phyloP scores from a whole-genome alignment of 2,888 invertebrate genomes.

The Keiferia lycopersicella region DNA sequence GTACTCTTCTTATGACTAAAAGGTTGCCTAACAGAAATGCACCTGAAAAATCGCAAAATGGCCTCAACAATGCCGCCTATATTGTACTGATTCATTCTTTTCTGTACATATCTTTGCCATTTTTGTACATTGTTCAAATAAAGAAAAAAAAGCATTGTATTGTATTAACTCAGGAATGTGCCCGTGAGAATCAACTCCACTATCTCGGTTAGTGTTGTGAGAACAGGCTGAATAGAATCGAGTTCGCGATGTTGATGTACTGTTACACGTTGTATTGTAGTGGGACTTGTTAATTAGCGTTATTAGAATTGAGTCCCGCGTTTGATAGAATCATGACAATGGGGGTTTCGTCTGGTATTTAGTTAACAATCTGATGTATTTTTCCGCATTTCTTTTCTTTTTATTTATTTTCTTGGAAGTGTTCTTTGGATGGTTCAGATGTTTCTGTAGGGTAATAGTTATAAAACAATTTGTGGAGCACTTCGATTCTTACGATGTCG shows the following conservation, averaged over 20 bases:
- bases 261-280: slow-evolving; percentile 1
- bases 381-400: slow-evolving; percentile 12
- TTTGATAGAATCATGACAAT: slow-evolving; percentile 3
- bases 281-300: not conserved
- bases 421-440: not conserved
- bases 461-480: not conserved
- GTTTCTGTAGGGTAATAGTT: not conserved
- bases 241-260: not conserved
- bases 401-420: not conserved
- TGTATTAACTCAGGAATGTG: too few relatives aligned
- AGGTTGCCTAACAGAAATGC: too few relatives aligned
- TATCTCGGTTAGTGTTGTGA: slow-evolving; percentile 4
- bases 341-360: not conserved
- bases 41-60: too few relatives aligned
- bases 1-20: too few relatives aligned
- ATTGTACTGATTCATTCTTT: too few relatives aligned
- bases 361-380: not conserved
- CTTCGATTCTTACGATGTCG: not conserved
- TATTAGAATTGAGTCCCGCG: slow-evolving; percentile 10
- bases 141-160: too few relatives aligned
- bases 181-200: too few relatives aligned
- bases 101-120: too few relatives aligned
- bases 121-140: too few relatives aligned
- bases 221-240: not conserved
- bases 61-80: too few relatives aligned